Conservation (phyloP, 2,113 vertebrate species). For the Xenotilapia flavipinnis region DNA sequence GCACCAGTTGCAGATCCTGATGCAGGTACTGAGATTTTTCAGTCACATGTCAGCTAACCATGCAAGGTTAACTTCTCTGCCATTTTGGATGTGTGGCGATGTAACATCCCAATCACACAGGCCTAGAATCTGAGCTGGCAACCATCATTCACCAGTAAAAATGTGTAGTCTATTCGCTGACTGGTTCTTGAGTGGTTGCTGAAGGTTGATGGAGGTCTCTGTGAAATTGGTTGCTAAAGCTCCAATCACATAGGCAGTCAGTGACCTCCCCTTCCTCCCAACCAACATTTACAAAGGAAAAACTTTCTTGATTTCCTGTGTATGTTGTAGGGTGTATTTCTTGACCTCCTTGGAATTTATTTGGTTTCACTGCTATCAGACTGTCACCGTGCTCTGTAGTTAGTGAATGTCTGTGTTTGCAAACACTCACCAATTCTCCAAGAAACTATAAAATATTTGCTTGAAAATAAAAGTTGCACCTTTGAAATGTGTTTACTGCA, state of each 20-base stretch:
- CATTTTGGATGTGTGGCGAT: background rate
- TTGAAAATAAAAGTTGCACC: background rate
- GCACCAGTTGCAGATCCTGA: no score
- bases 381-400: background rate
- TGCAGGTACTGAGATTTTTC: no score
- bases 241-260: background rate
- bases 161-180: background rate
- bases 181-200: background rate
- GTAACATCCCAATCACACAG: background rate
- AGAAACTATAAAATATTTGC: background rate
- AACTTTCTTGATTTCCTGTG: background rate
- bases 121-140: background rate
- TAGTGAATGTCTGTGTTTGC: background rate
- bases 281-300: background rate
- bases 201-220: background rate
- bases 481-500: background rate
- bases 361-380: background rate
- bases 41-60: no score
- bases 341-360: background rate
- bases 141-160: background rate
- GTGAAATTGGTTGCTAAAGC: background rate
- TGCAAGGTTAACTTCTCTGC: no score
- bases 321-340: background rate
- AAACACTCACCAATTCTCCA: background rate
- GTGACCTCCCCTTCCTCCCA: background rate